These are phyloP conservation scores for Spodoptera exigua DNA, from an alignment of 2,888 invertebrate species.

Conservation along the genomic window DNA sequence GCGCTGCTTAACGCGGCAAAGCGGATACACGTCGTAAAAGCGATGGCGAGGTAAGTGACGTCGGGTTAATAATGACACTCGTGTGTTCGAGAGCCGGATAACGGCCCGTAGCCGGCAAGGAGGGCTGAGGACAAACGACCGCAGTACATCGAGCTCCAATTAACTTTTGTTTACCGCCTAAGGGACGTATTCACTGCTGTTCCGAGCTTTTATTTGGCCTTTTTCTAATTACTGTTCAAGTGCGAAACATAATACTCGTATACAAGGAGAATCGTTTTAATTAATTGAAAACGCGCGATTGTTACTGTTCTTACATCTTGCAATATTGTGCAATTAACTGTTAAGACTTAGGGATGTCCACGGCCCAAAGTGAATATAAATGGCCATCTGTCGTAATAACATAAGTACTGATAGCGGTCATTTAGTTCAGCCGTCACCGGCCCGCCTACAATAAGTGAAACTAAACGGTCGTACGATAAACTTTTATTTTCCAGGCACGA, in stretches of 20 bases:
- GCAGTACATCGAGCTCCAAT: slow-evolving; percentile 42
- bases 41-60: slow-evolving; percentile 70
- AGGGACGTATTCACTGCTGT: slow-evolving; percentile 19
- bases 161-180: slow-evolving; percentile 44
- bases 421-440: slow-evolving; percentile 61
- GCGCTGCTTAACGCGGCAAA: slow-evolving; percentile 66
- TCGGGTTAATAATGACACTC: slow-evolving; percentile 59
- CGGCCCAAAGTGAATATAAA: slow-evolving; percentile 21
- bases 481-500: slow-evolving; percentile 49
- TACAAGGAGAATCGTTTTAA: background rate
- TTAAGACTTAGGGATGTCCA: background rate
- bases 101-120: slow-evolving; percentile 47
- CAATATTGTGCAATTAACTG: background rate
- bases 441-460: slow-evolving; percentile 60
- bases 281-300: background rate
- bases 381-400: slow-evolving; percentile 42
- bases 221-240: slow-evolving; percentile 27
- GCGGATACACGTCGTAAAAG: slow-evolving; percentile 75
- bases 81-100: slow-evolving; percentile 54
- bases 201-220: slow-evolving; percentile 11
- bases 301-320: too few species aligned
- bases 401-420: slow-evolving; percentile 58
- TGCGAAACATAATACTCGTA: background rate
- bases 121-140: slow-evolving; percentile 30
- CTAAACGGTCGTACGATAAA: slow-evolving; percentile 64